phyloP scores from a whole-genome alignment of 2,888 invertebrate genomes.

The Gnatocerus cornutus region DNA sequence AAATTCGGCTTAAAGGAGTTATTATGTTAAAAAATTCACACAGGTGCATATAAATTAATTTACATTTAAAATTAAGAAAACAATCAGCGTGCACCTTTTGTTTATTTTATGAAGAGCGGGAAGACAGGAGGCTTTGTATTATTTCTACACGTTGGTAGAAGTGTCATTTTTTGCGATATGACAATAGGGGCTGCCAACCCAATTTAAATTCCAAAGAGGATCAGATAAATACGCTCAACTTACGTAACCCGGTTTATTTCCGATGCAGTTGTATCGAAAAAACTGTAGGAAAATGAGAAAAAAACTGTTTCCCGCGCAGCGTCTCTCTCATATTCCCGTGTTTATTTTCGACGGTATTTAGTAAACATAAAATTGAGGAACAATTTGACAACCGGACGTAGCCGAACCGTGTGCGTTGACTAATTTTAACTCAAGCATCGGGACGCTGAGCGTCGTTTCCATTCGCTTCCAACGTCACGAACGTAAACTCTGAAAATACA shows the following conservation, averaged over 20 bases:
- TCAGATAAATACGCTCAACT: no score
- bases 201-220: no score
- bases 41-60: constrained; percentile 14
- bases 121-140: no score
- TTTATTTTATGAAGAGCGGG: no score
- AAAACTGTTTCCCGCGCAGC: constrained; percentile 21
- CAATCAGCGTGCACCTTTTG: no score
- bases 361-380: constrained; percentile 61
- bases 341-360: constrained; percentile 57
- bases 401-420: constrained; percentile 64
- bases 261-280: constrained; percentile 15
- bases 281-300: constrained; percentile 17
- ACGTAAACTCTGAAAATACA: constrained; percentile 58
- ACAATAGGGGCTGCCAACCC: no score
- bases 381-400: constrained; percentile 68
- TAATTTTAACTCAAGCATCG: constrained; percentile 66
- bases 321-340: constrained; percentile 24
- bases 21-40: constrained; percentile 6
- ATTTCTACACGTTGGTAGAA: no score
- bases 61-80: no score
- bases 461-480: constrained; percentile 46
- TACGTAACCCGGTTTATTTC: constrained; percentile 22
- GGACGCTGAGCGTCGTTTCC: constrained; percentile 56
- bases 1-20: constrained; percentile 8
- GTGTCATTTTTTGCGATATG: no score